Evolutionary conservation across 2,797 vertebrate species (phyloP).

Genomic region (Myotis pilosus): DNA sequence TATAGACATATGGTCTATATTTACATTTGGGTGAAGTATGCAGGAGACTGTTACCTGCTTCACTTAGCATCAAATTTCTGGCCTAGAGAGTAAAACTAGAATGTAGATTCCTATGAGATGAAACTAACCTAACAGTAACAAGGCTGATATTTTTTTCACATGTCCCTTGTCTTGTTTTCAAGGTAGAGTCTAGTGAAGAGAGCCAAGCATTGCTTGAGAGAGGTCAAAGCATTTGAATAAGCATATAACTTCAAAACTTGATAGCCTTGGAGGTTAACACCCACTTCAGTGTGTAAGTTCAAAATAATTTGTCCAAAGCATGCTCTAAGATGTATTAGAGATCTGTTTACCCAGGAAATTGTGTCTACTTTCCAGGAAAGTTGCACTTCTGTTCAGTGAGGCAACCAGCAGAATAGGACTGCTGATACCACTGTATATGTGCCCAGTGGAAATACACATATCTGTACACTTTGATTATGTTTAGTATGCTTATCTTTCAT

Average conservation of each 20-base stretch:
- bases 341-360: not conserved
- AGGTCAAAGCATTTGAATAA: not conserved
- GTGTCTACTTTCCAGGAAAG: not conserved
- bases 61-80: slow-evolving; percentile 11
- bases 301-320: not conserved
- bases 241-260: not conserved
- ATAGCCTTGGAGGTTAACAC: not conserved
- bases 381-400: not conserved
- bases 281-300: not conserved
- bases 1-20: not conserved
- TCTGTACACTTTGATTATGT: slow-evolving; percentile 11
- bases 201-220: not conserved
- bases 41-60: not conserved
- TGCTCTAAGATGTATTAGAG: not conserved
- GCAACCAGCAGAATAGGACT: not conserved
- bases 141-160: not conserved
- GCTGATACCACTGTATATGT: not conserved
- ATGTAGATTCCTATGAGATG: not conserved
- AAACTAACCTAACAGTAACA: not conserved
- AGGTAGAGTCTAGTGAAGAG: not conserved
- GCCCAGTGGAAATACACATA: not conserved
- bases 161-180: slow-evolving; percentile 11
- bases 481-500: not conserved
- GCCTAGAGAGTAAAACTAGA: not conserved
- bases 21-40: not conserved